Evolutionary conservation across 2,797 vertebrate species (phyloP).

Genomic region (Falco naumanni): DNA sequence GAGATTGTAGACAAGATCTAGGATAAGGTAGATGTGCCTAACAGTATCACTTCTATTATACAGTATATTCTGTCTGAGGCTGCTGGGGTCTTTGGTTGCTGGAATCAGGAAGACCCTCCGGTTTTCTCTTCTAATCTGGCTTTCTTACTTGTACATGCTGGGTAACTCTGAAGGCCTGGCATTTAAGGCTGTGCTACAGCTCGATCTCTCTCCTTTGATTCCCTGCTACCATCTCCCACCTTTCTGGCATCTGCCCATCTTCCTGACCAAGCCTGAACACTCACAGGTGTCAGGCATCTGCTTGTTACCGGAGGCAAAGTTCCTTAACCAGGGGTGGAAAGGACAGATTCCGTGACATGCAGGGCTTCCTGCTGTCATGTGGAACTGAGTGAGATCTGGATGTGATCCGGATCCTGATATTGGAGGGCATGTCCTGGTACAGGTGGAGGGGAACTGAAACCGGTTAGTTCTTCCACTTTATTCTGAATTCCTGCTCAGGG

Average conservation of each 20-base stretch:
- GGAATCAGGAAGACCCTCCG: neutral
- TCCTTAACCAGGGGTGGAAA: neutral
- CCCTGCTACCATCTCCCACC: neutral
- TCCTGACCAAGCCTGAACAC: neutral
- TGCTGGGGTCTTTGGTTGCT: neutral
- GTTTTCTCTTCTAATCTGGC: neutral
- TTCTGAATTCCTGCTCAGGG: neutral
- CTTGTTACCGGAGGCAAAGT: neutral
- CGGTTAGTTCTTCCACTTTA: neutral
- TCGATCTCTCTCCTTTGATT: neutral
- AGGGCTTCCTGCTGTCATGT: neutral
- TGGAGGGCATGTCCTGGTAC: neutral
- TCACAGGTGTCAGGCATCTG: neutral
- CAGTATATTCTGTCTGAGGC: neutral
- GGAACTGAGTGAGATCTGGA: neutral
- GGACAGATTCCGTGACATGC: neutral
- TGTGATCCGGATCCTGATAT: neutral
- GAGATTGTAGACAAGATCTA: neutral
- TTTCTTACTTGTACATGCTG: neutral
- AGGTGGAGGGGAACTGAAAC: neutral
- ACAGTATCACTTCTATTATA: neutral
- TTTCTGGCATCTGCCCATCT: neutral
- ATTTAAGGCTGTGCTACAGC: neutral
- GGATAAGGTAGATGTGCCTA: neutral
- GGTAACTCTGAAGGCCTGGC: neutral